Conservation (phyloP, 64 coral and sea anemone species). For the Exaiptasia diaphana region DNA sequence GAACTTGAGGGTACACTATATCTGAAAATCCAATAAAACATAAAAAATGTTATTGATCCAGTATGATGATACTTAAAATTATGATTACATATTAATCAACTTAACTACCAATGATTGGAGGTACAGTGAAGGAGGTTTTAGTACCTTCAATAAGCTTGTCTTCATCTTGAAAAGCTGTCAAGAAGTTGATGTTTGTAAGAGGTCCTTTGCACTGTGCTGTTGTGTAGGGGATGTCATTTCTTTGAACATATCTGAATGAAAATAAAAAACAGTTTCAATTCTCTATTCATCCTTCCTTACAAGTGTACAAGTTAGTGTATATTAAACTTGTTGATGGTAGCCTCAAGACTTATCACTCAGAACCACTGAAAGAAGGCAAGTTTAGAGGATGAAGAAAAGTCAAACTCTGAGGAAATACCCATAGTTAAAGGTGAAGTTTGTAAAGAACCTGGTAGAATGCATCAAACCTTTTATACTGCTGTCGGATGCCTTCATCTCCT, state of each 20-base stretch:
- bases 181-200: conserved; percentile 41
- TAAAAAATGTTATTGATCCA: neutral
- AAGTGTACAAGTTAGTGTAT: no score
- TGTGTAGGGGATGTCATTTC: conserved; percentile 6
- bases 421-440: no score
- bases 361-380: no score
- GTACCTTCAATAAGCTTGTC: conserved; percentile 70
- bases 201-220: neutral
- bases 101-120: no score
- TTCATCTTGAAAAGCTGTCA: conserved; percentile 66
- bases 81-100: neutral
- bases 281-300: no score
- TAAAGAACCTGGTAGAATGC: no score
- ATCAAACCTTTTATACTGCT: conserved; percentile 68
- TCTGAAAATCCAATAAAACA: conserved; percentile 22
- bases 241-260: neutral
- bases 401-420: no score
- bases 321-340: no score
- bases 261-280: neutral
- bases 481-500: conserved; percentile 87
- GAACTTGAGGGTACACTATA: conserved; percentile 71
- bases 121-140: neutral
- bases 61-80: neutral
- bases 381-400: no score
- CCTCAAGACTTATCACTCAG: no score